Evolutionary conservation across 2,888 invertebrate species (phyloP), one percentile per base, ranked within the genome.

Genomic region (Petrophora chlorosata): DNA sequence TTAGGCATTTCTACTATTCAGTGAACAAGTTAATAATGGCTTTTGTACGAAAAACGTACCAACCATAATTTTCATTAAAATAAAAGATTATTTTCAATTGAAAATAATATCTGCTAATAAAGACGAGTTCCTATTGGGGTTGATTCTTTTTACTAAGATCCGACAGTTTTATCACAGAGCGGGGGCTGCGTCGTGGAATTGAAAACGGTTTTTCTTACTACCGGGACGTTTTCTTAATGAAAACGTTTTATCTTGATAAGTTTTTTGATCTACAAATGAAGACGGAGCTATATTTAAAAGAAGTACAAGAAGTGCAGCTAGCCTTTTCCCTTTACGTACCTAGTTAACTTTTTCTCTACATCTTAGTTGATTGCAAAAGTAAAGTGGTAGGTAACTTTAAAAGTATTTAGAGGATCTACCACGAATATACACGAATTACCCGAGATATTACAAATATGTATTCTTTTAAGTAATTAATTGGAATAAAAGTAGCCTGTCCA

Each of bases 241-340:
- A 60, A 61, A 45, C 47, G 45, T 56, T 60, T 52, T 52, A 54
- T 53, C 47, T 40, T 14, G 34, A 54, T 54, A 32, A 50, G 48
- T 46, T 48, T 47, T 47, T 38, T 46, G 38, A 53, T 42, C 14
- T 46, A 15, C 7, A 15, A 44, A 44, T 29, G 39, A n/a, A 33
- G 33, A 38, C 19, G 13, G 23, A n/a, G 15, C 25, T 41, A 15
- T 34, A 32, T 25, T 41, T 25, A 29, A 2, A 3, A n/a, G n/a
- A 14, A 12, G 13, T 5, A 10, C 7, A 5, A 19, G 19, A 3
- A 9, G 9, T 9, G 25, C 25, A 26, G 10, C 3, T 2, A 5
- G 4, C 5, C 5, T n/a, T 3, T 4, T 2, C 5, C 12, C 25
- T 19, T 19, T 5, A 19, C 0, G 19, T 19, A 1, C 1, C 7